A percentile compares a stretch with the other conserved stretches of the same genome.
Evolutionary conservation across 2,797 vertebrate genomes (phyloP).

Genomic region (Pelobates cultripes): DNA sequence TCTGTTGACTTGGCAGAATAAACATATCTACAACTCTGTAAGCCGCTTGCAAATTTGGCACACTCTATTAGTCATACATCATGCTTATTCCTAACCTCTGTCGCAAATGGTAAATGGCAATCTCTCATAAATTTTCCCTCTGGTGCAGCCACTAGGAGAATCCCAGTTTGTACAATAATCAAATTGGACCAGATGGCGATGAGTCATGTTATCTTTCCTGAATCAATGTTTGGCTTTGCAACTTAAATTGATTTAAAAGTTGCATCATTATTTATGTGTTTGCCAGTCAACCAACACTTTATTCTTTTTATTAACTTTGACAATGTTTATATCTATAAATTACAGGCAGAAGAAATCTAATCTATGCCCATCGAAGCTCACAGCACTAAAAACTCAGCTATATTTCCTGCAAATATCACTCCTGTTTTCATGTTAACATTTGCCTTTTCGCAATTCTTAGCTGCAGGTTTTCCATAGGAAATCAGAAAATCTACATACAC

Average conservation of each 20-base stretch:
- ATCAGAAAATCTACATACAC: no score
- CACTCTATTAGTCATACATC: constrained; percentile 59
- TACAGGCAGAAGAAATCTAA: not conserved
- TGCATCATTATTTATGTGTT: constrained; percentile 38
- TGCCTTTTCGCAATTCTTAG: no score
- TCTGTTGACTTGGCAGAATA: constrained; percentile 57
- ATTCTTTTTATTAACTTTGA: constrained; percentile 34
- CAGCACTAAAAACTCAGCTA: not conserved
- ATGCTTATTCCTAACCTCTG: constrained; percentile 61
- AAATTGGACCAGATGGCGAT: constrained; percentile 77
- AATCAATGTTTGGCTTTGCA: constrained; percentile 43
- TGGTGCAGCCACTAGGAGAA: constrained; percentile 67
- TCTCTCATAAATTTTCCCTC: constrained; percentile 68
- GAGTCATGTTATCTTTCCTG: constrained; percentile 55
- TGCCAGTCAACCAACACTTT: constrained; percentile 36
- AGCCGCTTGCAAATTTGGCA: constrained; percentile 58
- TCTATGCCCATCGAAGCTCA: constrained; percentile 23
- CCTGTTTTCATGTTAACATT: no score
- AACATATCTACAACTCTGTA: constrained; percentile 53
- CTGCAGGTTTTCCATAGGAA: no score
- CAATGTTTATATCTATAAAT: constrained; percentile 16
- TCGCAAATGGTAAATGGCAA: constrained; percentile 68
- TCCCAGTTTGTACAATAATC: constrained; percentile 69
- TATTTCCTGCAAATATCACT: not conserved
- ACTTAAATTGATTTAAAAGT: constrained; percentile 46